phyloP scores from a whole-genome alignment of 2,888 invertebrate genomes.

The Amphiduros pacificus region DNA sequence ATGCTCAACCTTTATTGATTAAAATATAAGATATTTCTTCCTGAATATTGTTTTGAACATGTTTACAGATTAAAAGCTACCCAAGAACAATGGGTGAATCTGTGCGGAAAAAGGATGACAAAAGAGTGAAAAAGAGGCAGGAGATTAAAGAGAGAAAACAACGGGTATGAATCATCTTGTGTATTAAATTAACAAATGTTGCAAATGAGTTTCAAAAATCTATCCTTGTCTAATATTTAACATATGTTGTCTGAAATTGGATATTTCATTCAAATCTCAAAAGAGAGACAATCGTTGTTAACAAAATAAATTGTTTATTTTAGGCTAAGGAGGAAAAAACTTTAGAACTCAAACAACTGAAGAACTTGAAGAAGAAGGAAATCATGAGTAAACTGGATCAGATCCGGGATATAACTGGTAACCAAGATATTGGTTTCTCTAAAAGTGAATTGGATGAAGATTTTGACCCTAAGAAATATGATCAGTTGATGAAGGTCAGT shows the following conservation, averaged over 20 bases:
- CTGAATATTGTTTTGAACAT: no score
- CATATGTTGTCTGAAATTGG: no score
- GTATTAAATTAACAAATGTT: no score
- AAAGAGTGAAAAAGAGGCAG: constrained; percentile 76
- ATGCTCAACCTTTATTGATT: no score
- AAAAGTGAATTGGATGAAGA: constrained; percentile 77
- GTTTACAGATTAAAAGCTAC: constrained; percentile 78
- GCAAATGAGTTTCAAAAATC: no score
- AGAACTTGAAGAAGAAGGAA: constrained; percentile 84
- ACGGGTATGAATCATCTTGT: constrained; percentile 28
- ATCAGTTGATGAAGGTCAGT: constrained; percentile 73
- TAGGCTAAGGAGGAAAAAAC: constrained; percentile 72
- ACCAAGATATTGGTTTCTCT: constrained; percentile 71
- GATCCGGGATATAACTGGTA: constrained; percentile 86
- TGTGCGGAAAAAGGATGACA: constrained; percentile 78
- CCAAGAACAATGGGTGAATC: constrained; percentile 86
- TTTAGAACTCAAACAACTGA: constrained; percentile 85
- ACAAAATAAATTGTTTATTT: no score
- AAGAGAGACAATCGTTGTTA: no score
- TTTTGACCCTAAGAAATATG: constrained; percentile 85
- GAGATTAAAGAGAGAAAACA: constrained; percentile 62
- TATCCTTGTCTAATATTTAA: no score
- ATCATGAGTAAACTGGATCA: constrained; percentile 85
- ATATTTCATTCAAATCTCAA: no score
- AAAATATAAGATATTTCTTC: no score